Conservation (phyloP, 2,888 invertebrate species). For the Cremastinae sp. region DNA sequence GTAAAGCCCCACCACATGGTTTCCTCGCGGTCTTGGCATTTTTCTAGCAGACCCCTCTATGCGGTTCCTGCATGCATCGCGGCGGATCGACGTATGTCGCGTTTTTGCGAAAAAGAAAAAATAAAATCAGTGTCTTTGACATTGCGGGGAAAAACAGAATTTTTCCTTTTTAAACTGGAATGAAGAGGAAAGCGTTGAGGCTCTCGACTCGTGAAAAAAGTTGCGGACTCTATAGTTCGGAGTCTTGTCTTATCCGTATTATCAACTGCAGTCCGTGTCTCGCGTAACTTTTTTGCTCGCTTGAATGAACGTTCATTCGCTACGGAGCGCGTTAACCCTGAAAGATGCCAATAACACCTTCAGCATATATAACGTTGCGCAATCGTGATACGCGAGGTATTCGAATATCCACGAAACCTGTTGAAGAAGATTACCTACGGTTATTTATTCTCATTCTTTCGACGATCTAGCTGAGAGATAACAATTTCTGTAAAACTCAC, state of each 20-base stretch:
- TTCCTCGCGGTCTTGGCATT: constrained; percentile 42
- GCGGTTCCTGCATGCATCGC: not conserved
- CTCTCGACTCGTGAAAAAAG: too few relatives aligned
- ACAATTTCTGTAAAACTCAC: too few relatives aligned
- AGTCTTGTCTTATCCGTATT: constrained; percentile 9
- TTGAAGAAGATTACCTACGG: not conserved
- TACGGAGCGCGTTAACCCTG: constrained; percentile 46
- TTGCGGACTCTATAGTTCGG: not conserved
- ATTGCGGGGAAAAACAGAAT: not conserved
- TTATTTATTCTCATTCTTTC: not conserved
- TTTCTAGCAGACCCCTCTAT: constrained; percentile 13
- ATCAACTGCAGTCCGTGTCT: not conserved
- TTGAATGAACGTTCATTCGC: constrained; percentile 39
- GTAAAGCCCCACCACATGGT: constrained; percentile 50
- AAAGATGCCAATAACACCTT: constrained; percentile 22
- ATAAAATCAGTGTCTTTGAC: constrained; percentile 17
- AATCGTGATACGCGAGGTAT: constrained; percentile 1
- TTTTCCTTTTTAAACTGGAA: not conserved
- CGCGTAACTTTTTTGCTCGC: constrained; percentile 1
- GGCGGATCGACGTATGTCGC: constrained; percentile 4
- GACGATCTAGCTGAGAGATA: too few relatives aligned
- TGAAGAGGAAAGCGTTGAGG: not conserved
- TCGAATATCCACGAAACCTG: not conserved
- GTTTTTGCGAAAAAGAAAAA: not conserved
- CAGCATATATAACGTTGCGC: constrained; percentile 17